Evolutionary conservation across 2,797 vertebrate genomes (phyloP), one percentile per base, ranked within the genome.

Genomic region (Enteromius thamalakanensis): DNA sequence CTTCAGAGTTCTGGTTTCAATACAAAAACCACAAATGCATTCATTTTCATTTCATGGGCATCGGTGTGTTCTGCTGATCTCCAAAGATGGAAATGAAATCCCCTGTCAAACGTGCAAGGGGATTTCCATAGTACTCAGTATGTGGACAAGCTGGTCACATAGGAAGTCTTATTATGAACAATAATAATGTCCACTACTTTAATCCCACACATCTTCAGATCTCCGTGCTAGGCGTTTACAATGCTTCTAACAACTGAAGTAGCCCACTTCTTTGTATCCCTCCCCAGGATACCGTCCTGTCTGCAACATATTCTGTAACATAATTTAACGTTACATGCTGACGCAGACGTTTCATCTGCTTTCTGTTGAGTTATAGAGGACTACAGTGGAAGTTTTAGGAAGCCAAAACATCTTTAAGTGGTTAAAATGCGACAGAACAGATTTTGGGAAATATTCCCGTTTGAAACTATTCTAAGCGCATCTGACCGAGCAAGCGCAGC

Each of bases 11-110:
- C 40, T n/a, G 23, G 2, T 49, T 79, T 64, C 15, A 47, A 77
- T 64, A 19, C 8, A 76, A 0, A 76, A 62, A 15, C 37, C 55
- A 76, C 58, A 34, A 64, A 65, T 37, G 42, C 19, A 76, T 68
- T 68, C 3, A 21, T 15, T 67, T 82, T 42, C 58, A 62, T 71
- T 81, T 49, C 8, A 51, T 11, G 2, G 71, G 10, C 29, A 78
- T 6, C 12, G 45, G 17, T 78, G 15, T 62, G 26, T 32, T 72
- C 5, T 47, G 14, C 32, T 79, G 6, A 65, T 19, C n/a, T 60
- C 42, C 69, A 65, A 71, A 79, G 14, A 58, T 67, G 82, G 37
- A 79, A 79, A 70, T 72, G 45, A 79, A 72, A 64, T 55, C 6
- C 37, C 1, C 23, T 53, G 42, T 79, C 58, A 45, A 51, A 37